Percentiles rank a stretch among this genome's conserved stretches.
Evolutionary conservation across 2,797 vertebrate genomes (phyloP).

Genomic region (Meriones psammophilus): DNA sequence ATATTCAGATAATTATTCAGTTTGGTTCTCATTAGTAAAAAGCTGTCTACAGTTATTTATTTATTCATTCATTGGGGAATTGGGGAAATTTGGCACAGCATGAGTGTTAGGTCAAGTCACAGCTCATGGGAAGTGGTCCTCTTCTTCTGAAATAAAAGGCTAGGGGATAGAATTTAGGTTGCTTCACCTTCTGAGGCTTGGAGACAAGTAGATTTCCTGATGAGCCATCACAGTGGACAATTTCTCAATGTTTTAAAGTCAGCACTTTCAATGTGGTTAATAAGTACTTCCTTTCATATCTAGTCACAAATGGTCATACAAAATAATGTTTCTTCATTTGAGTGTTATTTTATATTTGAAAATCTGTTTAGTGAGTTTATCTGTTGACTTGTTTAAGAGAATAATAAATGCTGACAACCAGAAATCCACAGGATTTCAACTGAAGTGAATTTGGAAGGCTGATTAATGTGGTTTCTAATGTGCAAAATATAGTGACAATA

Average conservation of each 20-base stretch:
- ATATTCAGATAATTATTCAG: neutral
- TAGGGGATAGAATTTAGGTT: neutral
- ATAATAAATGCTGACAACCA: neutral
- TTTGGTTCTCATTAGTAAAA: neutral
- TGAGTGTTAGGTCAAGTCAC: neutral
- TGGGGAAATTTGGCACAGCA: neutral
- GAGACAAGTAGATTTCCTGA: neutral
- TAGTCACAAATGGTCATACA: no score
- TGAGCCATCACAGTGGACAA: neutral
- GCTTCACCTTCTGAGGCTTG: neutral
- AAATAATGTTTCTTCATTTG: neutral
- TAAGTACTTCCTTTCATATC: neutral
- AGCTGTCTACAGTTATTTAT: neutral
- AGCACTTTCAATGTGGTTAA: neutral
- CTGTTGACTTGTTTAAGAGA: neutral
- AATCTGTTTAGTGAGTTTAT: neutral
- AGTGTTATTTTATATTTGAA: neutral
- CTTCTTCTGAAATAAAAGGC: no score
- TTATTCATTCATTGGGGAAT: neutral
- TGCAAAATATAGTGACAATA: neutral
- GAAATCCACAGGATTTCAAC: neutral
- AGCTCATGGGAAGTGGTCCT: neutral
- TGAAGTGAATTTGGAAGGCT: neutral
- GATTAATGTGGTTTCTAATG: neutral
- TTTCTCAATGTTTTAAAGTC: neutral